Percentiles rank a stretch among this genome's conserved stretches.
phyloP scores from a whole-genome alignment of 2,888 invertebrate genomes.

The Candidula unifasciata region DNA sequence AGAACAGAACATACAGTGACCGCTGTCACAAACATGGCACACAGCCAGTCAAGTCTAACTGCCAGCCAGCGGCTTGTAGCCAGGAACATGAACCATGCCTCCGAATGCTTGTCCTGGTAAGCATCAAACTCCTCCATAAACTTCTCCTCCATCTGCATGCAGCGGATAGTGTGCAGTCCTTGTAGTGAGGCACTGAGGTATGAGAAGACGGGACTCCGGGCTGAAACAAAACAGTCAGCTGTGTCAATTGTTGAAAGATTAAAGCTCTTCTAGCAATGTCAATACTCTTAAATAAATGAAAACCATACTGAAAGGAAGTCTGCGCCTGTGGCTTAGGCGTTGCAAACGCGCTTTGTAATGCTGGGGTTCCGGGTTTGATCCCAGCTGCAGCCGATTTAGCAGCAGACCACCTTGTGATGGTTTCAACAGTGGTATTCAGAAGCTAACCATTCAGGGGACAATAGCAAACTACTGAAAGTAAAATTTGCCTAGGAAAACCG shows the following conservation, averaged over 20 bases:
- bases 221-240: constrained; percentile 78
- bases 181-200: constrained; percentile 92
- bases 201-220: constrained; percentile 94
- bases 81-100: constrained; percentile 94
- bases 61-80: constrained; percentile 94
- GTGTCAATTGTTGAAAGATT: neutral
- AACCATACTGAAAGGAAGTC: no score
- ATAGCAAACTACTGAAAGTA: no score
- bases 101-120: constrained; percentile 85
- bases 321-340: no score
- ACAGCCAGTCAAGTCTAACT: constrained; percentile 92
- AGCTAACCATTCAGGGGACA: no score
- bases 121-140: constrained; percentile 81
- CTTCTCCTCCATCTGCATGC: constrained; percentile 88
- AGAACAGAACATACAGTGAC: constrained; percentile 92
- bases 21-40: constrained; percentile 89
- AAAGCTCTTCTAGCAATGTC: neutral
- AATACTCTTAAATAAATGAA: neutral
- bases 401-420: no score
- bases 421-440: no score
- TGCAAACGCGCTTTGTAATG: no score
- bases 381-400: no score
- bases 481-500: no score
- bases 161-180: constrained; percentile 93
- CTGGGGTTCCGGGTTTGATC: no score